Conservation (phyloP, 2,113 vertebrate genomes). For the Siphamia tubifer region DNA sequence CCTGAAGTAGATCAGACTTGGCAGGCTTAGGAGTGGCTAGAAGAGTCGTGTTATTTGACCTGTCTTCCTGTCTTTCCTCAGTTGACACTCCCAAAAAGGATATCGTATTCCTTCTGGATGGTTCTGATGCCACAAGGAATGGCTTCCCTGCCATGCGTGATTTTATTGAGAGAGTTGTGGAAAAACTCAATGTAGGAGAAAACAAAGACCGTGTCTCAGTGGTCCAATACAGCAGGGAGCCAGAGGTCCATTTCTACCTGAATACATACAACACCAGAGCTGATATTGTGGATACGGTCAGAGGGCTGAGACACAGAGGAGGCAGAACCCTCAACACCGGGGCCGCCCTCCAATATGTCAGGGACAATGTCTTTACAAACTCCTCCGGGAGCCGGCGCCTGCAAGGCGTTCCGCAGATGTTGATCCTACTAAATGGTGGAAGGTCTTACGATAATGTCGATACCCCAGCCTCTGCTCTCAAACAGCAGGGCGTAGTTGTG, state of each 20-base stretch:
- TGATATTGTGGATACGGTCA: neutral
- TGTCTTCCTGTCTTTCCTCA: neutral
- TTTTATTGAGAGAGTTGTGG: conserved; percentile 37
- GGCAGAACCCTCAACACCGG: conserved; percentile 78
- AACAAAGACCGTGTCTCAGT: conserved; percentile 35
- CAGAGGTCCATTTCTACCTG: conserved; percentile 31
- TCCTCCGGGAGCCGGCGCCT: conserved; percentile 80
- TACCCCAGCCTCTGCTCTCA: conserved; percentile 21
- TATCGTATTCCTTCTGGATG: conserved; percentile 62
- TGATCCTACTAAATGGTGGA: conserved; percentile 52
- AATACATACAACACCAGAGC: conserved; percentile 16
- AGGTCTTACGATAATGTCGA: conserved; percentile 32
- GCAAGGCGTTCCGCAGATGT: conserved; percentile 78
- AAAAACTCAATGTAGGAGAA: conserved; percentile 34
- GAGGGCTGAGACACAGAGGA: conserved; percentile 11
- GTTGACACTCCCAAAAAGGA: neutral
- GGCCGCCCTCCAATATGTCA: conserved; percentile 70
- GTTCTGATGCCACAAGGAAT: conserved; percentile 12
- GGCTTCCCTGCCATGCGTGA: conserved; percentile 28
- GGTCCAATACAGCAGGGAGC: conserved; percentile 37
- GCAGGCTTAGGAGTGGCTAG: no score
- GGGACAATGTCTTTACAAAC: conserved; percentile 74
- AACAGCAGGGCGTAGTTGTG: conserved; percentile 29
- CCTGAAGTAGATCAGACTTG: no score
- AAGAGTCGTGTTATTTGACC: neutral